phyloP scores from a whole-genome alignment of 1,140 invertebrate genomes.

The Druon quercuslanigerum region DNA sequence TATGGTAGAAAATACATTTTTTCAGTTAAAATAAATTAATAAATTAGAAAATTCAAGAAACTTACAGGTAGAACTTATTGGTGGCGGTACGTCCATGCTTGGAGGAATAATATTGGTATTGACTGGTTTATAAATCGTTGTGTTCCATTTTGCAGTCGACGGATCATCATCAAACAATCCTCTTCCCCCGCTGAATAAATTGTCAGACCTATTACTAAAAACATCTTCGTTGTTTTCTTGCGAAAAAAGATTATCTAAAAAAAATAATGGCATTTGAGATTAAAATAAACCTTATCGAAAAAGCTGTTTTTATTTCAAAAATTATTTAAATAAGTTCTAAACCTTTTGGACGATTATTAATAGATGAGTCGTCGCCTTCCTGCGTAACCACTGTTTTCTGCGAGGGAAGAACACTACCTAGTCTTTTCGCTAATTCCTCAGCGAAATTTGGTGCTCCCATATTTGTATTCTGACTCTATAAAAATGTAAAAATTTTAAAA shows the following conservation, averaged over 20 bases:
- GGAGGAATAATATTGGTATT: conserved; percentile 69
- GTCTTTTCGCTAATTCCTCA: conserved; percentile 78
- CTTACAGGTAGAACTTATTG: conserved; percentile 66
- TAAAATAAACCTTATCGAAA: background rate
- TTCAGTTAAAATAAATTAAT: too few relatives aligned
- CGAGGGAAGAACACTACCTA: conserved; percentile 72
- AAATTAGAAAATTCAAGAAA: too few relatives aligned
- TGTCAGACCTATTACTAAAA: conserved; percentile 55
- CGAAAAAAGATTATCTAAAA: conserved; percentile 63
- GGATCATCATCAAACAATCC: conserved; percentile 63
- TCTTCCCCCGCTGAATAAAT: conserved; percentile 55
- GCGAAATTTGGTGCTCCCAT: conserved; percentile 75
- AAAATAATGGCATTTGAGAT: background rate
- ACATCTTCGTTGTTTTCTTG: conserved; percentile 55
- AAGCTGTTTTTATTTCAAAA: background rate
- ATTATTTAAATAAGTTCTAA: conserved; percentile 1
- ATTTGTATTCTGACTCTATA: conserved; percentile 54
- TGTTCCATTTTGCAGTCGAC: conserved; percentile 57
- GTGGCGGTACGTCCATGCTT: conserved; percentile 70
- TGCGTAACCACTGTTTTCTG: conserved; percentile 53
- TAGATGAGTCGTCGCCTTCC: conserved; percentile 59
- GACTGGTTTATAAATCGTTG: conserved; percentile 50
- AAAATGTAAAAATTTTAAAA: conserved; percentile 25
- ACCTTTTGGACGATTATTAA: conserved; percentile 64
- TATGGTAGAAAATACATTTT: too few relatives aligned